Percentiles rank a stretch among this genome's conserved stretches.
Conservation (phyloP, 2,797 vertebrate genomes). For the Sciurus carolinensis region DNA sequence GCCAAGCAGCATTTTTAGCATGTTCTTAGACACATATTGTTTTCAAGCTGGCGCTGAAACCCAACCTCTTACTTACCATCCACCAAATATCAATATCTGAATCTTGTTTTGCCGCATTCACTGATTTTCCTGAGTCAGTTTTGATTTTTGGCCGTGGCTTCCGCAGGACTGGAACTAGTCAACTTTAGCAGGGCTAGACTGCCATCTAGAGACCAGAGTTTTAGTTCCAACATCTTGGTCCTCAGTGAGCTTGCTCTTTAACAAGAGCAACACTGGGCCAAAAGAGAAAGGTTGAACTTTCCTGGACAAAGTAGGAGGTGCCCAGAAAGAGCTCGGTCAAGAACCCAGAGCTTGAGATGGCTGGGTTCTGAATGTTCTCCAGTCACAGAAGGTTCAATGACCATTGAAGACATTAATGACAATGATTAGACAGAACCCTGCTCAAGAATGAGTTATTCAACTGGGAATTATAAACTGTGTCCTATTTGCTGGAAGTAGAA, state of each 20-base stretch:
- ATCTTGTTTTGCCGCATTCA: slow-evolving; percentile 53
- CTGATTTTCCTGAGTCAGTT: slow-evolving; percentile 27
- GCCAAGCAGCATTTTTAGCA: slow-evolving; percentile 20
- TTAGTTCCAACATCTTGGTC: slow-evolving; percentile 72
- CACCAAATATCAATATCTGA: slow-evolving; percentile 69
- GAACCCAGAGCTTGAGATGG: neutral
- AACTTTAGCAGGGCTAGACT: slow-evolving; percentile 89
- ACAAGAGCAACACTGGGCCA: slow-evolving; percentile 24
- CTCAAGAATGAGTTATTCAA: neutral
- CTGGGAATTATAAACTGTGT: neutral
- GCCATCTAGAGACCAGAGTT: slow-evolving; percentile 90
- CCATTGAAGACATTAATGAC: neutral
- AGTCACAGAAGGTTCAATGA: neutral
- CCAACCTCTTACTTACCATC: slow-evolving; percentile 62
- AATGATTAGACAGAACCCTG: neutral
- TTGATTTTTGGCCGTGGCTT: slow-evolving; percentile 69
- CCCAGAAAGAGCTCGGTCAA: neutral
- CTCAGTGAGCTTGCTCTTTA: slow-evolving; percentile 58
- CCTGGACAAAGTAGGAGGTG: neutral
- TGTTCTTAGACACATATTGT: neutral
- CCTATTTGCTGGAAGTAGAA: neutral
- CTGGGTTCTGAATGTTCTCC: neutral
- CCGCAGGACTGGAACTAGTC: slow-evolving; percentile 35
- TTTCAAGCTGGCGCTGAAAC: neutral
- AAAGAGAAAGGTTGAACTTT: neutral